A percentile compares a stretch with the other conserved stretches of the same genome.
Conservation (phyloP, 1,140 invertebrate species). For the Pseudoatta argentina region DNA sequence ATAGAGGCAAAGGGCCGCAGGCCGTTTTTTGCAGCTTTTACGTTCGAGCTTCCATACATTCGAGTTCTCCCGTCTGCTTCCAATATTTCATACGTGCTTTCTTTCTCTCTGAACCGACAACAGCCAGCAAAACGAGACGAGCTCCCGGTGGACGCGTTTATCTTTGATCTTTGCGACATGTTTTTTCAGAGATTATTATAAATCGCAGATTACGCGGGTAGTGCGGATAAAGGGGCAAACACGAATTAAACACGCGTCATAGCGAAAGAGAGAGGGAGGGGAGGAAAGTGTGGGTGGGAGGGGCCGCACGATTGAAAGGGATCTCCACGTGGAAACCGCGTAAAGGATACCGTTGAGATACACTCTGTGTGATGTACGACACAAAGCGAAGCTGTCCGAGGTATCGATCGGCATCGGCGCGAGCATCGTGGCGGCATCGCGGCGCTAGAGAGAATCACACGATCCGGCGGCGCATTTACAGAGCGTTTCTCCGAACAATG, state of each 20-base stretch:
- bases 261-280: not conserved
- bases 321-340: constrained; percentile 43
- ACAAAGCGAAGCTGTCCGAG: constrained; percentile 35
- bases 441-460: constrained; percentile 28
- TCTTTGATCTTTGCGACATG: constrained; percentile 32
- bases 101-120: not conserved
- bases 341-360: constrained; percentile 54
- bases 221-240: constrained; percentile 9
- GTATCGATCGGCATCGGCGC: constrained; percentile 51
- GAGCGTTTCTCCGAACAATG: not conserved
- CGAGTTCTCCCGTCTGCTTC: constrained; percentile 11
- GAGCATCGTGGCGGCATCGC: not conserved
- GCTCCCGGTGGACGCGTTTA: not conserved
- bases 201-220: constrained; percentile 19
- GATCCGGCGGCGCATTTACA: constrained; percentile 40
- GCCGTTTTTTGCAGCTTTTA: constrained; percentile 17
- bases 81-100: not conserved
- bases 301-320: constrained; percentile 28
- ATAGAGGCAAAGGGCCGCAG: not conserved
- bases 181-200: constrained; percentile 55
- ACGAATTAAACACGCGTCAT: constrained; percentile 41
- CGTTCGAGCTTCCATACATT: not conserved
- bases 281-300: not conserved
- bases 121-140: not conserved
- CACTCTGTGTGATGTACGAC: constrained; percentile 34